phyloP scores from a whole-genome alignment of 1,140 invertebrate genomes.

The Ceratina calcarata region DNA sequence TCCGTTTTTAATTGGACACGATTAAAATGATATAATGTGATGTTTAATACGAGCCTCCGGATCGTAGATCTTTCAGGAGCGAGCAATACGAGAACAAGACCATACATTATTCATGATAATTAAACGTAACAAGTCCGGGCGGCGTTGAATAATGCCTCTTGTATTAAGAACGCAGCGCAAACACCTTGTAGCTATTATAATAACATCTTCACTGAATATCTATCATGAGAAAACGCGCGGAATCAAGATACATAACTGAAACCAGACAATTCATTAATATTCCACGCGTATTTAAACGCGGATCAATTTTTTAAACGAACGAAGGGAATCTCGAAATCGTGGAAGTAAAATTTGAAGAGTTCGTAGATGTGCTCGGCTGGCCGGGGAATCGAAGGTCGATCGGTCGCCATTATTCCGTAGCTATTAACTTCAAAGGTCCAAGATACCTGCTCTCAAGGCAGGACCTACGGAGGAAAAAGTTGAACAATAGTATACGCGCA shows the following conservation, averaged over 20 bases:
- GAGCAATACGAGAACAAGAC: neutral
- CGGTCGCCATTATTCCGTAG: conserved; percentile 66
- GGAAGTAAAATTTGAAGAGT: conserved; percentile 27
- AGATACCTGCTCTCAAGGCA: conserved; percentile 68
- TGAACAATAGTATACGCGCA: conserved; percentile 37
- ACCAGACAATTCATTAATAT: neutral
- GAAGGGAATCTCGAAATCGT: no score
- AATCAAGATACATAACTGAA: neutral
- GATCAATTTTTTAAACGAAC: no score
- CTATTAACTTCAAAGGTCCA: conserved; percentile 65
- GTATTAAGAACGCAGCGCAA: neutral
- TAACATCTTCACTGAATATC: neutral
- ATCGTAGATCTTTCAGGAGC: neutral
- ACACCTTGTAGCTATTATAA: conserved; percentile 6
- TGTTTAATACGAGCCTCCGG: neutral
- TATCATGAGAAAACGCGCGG: neutral
- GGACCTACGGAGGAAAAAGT: conserved; percentile 44
- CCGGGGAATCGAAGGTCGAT: conserved; percentile 66
- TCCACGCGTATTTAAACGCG: neutral
- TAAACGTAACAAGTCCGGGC: neutral
- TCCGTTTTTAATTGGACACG: neutral
- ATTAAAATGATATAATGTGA: neutral
- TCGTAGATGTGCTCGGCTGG: conserved; percentile 46
- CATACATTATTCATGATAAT: conserved; percentile 34
- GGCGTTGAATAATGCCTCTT: neutral